A percentile compares a stretch with the other conserved stretches of the same genome.
These are phyloP conservation scores for Quiscalus mexicanus DNA, from an alignment of 2,113 vertebrate species.

Conservation along the genomic window DNA sequence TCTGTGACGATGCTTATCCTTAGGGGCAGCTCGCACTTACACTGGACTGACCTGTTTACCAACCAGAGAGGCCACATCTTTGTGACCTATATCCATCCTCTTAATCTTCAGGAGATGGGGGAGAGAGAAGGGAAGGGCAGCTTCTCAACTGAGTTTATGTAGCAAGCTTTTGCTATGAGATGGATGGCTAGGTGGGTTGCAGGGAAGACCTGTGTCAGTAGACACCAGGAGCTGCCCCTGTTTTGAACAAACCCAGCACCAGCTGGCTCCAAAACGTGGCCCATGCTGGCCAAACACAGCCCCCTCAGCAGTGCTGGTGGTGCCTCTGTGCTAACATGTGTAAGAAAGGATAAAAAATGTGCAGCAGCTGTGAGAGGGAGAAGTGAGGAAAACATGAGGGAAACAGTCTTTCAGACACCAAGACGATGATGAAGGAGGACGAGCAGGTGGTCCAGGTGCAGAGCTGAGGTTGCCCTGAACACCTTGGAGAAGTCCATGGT, in stretches of 20 bases:
- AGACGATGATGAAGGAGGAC: background rate
- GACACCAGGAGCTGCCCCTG: background rate
- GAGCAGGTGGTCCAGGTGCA: background rate
- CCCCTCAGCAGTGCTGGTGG: accelerated
- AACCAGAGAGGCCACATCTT: background rate
- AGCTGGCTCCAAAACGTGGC: accelerated
- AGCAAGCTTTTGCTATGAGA: background rate
- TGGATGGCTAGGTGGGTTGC: background rate
- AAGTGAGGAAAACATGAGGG: background rate
- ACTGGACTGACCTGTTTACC: background rate
- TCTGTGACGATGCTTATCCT: background rate
- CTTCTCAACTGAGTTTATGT: accelerated
- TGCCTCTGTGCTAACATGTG: background rate
- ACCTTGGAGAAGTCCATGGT: background rate
- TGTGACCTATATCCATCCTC: background rate
- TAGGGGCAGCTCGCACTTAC: background rate
- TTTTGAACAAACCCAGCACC: background rate
- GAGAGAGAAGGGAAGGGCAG: background rate
- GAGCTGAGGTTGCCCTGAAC: background rate
- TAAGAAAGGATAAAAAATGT: background rate
- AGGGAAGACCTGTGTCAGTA: accelerated
- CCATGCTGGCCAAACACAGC: background rate
- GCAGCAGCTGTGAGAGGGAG: background rate
- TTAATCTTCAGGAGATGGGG: background rate
- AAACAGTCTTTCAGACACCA: background rate